These are phyloP conservation scores for Oryzias javanicus DNA, from an alignment of 2,113 vertebrate species.

Conservation along the genomic window DNA sequence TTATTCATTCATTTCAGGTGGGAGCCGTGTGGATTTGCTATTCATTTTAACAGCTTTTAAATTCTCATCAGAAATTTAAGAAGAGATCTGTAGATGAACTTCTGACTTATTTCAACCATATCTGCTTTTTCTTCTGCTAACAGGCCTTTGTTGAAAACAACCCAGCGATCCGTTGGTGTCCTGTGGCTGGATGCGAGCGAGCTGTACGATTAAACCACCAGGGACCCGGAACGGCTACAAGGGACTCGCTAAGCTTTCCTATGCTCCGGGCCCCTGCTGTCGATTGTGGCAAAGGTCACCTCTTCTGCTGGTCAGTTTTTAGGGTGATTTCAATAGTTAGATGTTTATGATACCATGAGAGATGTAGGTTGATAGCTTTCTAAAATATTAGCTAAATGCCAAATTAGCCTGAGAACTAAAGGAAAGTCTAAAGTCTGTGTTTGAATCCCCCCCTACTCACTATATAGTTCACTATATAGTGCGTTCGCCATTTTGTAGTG, in stretches of 20 bases:
- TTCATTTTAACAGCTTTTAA: too few species aligned
- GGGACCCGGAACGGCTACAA: conserved; percentile 82
- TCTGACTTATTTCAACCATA: neutral
- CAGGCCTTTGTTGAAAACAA: conserved; percentile 99
- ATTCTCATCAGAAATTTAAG: too few species aligned
- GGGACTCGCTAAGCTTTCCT: conserved; percentile 88
- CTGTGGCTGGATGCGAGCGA: conserved; percentile 91
- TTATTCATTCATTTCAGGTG: too few species aligned
- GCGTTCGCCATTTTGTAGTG: too few species aligned
- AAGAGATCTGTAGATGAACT: neutral
- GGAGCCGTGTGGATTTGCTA: too few species aligned
- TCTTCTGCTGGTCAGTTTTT: conserved; percentile 94
- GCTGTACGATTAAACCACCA: conserved; percentile 90
- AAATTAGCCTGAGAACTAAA: too few species aligned
- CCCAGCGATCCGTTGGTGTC: conserved; percentile 97
- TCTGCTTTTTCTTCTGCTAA: conserved; percentile 9
- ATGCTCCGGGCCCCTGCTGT: conserved; percentile 93
- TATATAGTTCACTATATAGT: too few species aligned
- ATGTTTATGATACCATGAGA: too few species aligned
- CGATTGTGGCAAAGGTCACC: conserved; percentile 96
- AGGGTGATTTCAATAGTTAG: neutral
- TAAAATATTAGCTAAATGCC: too few species aligned
- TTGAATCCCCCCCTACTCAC: too few species aligned
- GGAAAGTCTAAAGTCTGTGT: too few species aligned
- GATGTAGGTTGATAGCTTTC: too few species aligned